A percentile compares a stretch with the other conserved stretches of the same genome.
Conservation (phyloP, 2,888 invertebrate species). For the Calephelis perditalis region DNA sequence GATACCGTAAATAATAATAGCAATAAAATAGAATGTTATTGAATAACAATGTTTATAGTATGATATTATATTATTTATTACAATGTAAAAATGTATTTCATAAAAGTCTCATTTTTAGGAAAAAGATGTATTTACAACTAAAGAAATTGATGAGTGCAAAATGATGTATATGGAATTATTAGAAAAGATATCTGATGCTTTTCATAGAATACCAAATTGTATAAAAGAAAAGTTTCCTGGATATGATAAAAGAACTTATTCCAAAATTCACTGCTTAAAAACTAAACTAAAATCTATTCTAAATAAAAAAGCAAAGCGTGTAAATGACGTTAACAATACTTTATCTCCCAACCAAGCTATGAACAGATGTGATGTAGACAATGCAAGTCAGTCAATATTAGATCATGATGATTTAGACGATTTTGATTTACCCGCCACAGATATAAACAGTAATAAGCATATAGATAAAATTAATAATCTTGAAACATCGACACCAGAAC, state of each 20-base stretch:
- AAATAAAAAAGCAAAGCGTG: conserved; percentile 45
- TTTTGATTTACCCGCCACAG: conserved; percentile 39
- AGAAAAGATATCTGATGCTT: conserved; percentile 80
- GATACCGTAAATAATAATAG: no score
- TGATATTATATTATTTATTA: neutral
- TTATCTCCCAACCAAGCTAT: conserved; percentile 14
- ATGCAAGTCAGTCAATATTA: conserved; percentile 38
- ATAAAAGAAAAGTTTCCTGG: conserved; percentile 80
- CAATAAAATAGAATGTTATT: no score
- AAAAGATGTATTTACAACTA: conserved; percentile 17
- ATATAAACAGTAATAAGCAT: conserved; percentile 19
- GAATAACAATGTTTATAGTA: no score
- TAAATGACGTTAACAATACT: conserved; percentile 13
- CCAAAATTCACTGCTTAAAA: conserved; percentile 75
- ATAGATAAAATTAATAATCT: conserved; percentile 23
- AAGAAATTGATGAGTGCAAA: conserved; percentile 57
- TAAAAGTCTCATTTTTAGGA: conserved; percentile 17
- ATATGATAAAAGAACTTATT: conserved; percentile 75
- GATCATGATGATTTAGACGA: conserved; percentile 41
- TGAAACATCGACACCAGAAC: conserved; percentile 52
- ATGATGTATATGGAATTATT: conserved; percentile 78
- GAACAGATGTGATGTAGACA: conserved; percentile 11
- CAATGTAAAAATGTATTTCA: no score
- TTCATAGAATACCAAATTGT: conserved; percentile 80
- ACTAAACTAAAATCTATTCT: conserved; percentile 73